These are phyloP conservation scores for Chionis minor DNA, from an alignment of 2,113 vertebrate species.

Conservation along the genomic window DNA sequence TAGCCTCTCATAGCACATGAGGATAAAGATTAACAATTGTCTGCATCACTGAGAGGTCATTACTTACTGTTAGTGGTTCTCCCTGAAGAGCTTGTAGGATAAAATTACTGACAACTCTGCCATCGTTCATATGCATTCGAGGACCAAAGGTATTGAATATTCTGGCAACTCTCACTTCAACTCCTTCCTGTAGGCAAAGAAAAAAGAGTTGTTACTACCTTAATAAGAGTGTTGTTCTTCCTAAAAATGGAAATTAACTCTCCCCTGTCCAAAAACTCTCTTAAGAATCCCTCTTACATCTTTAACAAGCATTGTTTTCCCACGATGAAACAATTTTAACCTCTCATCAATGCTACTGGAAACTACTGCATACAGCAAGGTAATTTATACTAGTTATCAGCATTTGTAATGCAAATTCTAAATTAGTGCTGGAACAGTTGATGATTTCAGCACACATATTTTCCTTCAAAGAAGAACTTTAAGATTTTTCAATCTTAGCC, in stretches of 20 bases:
- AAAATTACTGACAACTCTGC: conserved; percentile 99
- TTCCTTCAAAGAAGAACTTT: background rate
- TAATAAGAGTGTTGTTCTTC: background rate
- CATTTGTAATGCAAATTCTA: background rate
- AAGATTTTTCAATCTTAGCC: background rate
- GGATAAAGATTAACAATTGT: background rate
- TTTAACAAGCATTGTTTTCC: background rate
- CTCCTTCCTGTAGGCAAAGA: conserved; percentile 85
- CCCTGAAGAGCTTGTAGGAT: conserved; percentile 97
- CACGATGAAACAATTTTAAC: background rate
- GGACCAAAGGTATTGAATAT: conserved; percentile 99
- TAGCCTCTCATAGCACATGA: background rate
- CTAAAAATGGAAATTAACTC: background rate
- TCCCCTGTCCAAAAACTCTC: background rate
- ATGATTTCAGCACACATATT: background rate
- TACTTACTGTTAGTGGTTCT: conserved; percentile 92
- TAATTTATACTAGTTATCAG: background rate
- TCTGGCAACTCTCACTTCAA: conserved; percentile 94
- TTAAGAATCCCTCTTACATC: background rate
- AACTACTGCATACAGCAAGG: background rate
- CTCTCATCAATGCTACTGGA: background rate
- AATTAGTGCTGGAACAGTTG: background rate
- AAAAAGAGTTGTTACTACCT: background rate
- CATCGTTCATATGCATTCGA: conserved; percentile 99
- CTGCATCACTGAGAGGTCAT: background rate